Evolutionary conservation across 2,797 vertebrate species (phyloP), one percentile per base, ranked within the genome.

Genomic region (Notolepis coatsorum): DNA sequence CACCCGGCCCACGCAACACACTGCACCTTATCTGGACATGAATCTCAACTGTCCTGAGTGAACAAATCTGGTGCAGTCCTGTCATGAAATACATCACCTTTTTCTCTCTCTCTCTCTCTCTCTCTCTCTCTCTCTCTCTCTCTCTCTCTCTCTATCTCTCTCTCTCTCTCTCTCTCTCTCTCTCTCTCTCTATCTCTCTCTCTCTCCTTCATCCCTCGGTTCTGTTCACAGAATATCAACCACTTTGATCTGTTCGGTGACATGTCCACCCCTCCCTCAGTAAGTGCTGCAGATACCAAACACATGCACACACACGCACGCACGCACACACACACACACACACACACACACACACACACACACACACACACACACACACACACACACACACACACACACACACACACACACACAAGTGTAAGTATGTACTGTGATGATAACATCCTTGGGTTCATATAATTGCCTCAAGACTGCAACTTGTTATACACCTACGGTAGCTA

Each of bases 181-280:
- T 59, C 84, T 7, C 3, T 77, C 42, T 81, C 35, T 80, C 42
- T 82, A 51, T 65, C 3, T 12, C 42, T 25, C 33, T 39, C 45
- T 8, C 33, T 42, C 59, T 2, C 10, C 10, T 13, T 23, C 9
- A 57, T 2, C 10, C 10, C 18, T 23, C 9, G 59, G 41, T 64
- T 55, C 15, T 1, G 38, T 73, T 67, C 52, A 20, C 92, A 99
- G 97, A 98, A 97, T 92, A 96, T 99, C 94, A 97, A 95, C 92
- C 96, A 99, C 92, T 94, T 98, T 92, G 97, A 98, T 90, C 93
- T 99, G 88, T 99, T 99, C 73, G 97, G 97, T 62, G 96, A 99
- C 90, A 99, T 99, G 97, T 98, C 97, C 75, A 99, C 97, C 78
- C 97, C 97, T 88, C 97, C 97, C 80, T 97, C 96, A 24, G 97